Base-by-base conservation (phyloP, 2,113 vertebrate species). In the Carassius carassius region DNA sequence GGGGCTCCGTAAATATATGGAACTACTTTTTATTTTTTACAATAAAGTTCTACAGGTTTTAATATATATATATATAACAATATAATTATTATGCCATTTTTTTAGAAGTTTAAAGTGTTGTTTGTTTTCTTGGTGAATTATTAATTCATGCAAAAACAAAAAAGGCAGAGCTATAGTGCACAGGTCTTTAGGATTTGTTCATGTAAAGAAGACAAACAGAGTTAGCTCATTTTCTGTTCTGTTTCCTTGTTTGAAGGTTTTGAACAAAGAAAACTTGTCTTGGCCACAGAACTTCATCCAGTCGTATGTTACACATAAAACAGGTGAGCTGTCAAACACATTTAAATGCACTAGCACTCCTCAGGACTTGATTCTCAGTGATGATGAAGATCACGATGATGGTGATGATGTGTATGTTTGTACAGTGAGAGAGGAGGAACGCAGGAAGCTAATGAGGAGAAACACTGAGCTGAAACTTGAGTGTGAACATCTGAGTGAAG, bases 291-390 rank as follows among this genome's bases (percentile, higher is more conserved):
- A 97, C 94, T 95, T 99, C 0, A 95, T 99, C 58, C 97, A 98
- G 91, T 99, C 98, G 69, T 99, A 97, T 2, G 96, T 99, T 65
- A 97, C 97, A 88, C 98, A 97, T 92, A 99, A 99, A 95, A 96
- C 97, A 88, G 97, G 98, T 99, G 87, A 82, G 84, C 16, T 58
- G 47, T 37, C 25, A 60, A 41, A 25, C n/a, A 41, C 19, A 41
- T 72, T 2, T n/a, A 3, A 72, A 41, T 41, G 21, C 69, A 51
- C 49, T 29, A 54, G 9, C n/a, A 9, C 14, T 76, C 16, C 2
- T 76, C 25, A 19, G n/a, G 5, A 75, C 72, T 75, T 5, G 7
- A 25, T 51, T 75, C 47, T 76, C 8, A 0, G 3, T 32, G 0
- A 47, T 47, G 44, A 47, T 47, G 44, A 47, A 12, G 44, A 11